phyloP scores from a whole-genome alignment of 2,888 invertebrate genomes.

The Hanleya hanleyi region DNA sequence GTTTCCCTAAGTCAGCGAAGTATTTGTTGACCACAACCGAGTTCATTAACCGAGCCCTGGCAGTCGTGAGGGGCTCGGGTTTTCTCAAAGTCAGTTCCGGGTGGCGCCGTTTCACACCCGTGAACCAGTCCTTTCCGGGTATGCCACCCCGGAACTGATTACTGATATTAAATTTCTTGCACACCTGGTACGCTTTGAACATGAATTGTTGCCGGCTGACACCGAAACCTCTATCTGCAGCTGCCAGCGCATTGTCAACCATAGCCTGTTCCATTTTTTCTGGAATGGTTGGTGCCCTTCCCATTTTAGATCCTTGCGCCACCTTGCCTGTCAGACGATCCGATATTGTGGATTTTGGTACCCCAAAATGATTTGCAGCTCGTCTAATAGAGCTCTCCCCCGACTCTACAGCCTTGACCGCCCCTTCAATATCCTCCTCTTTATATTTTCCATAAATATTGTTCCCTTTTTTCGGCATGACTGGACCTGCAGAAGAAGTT shows the following conservation, averaged over 20 bases:
- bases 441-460: conserved; percentile 8
- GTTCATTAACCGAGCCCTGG: too few relatives aligned
- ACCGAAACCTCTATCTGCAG: conserved; percentile 32
- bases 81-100: conserved; percentile 28
- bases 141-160: conserved; percentile 30
- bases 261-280: conserved; percentile 25
- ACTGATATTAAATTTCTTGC: conserved; percentile 11
- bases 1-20: too few relatives aligned
- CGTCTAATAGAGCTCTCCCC: conserved; percentile 19
- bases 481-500: too few relatives aligned
- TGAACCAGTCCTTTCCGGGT: conserved; percentile 36
- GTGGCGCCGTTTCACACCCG: conserved; percentile 26
- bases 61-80: too few relatives aligned
- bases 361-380: conserved; percentile 24
- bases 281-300: conserved; percentile 22
- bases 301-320: conserved; percentile 15
- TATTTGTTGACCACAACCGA: too few relatives aligned
- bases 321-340: conserved; percentile 28
- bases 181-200: conserved; percentile 24
- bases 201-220: conserved; percentile 24
- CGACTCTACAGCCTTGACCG: conserved; percentile 27
- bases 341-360: conserved; percentile 27
- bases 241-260: conserved; percentile 17
- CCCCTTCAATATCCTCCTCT: conserved; percentile 18
- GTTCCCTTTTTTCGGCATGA: background rate